Evolutionary conservation across 35 echinoderm and acorn worm species (phyloP).

Genomic region (Eucidaris tribuloides): DNA sequence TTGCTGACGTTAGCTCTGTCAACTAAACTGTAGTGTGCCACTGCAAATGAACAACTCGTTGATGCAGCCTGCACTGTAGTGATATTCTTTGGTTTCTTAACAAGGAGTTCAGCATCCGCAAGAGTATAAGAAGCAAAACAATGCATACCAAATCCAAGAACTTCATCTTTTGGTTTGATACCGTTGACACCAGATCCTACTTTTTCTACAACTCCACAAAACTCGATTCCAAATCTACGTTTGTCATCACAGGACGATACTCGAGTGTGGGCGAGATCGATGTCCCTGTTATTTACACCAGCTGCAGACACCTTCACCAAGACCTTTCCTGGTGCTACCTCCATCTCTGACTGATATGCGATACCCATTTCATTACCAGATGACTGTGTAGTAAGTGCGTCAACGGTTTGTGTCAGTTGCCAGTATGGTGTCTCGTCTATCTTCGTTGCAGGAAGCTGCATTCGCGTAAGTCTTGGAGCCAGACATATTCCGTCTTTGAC

Average conservation of each 20-base stretch:
- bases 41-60: conserved; percentile 44
- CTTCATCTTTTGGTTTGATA: conserved; percentile 52
- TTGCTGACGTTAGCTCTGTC: conserved; percentile 61
- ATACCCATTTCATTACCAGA: conserved; percentile 46
- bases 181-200: conserved; percentile 36
- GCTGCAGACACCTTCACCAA: conserved; percentile 58
- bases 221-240: conserved; percentile 30
- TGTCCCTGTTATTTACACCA: conserved; percentile 46
- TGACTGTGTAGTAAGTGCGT: background rate
- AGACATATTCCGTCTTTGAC: conserved; percentile 7
- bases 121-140: conserved; percentile 61
- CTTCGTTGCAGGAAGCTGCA: conserved; percentile 3
- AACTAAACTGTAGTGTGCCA: conserved; percentile 66
- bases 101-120: conserved; percentile 19
- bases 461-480: conserved; percentile 29
- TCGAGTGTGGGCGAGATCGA: conserved; percentile 28
- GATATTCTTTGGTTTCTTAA: conserved; percentile 42
- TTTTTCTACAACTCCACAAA: conserved; percentile 58
- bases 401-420: conserved; percentile 31
- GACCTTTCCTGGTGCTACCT: conserved; percentile 21
- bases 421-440: conserved; percentile 39
- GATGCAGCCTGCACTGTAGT: conserved; percentile 19
- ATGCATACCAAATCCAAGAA: conserved; percentile 52
- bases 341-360: conserved; percentile 3
- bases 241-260: background rate